These are phyloP conservation scores for Brachionus koreanus DNA, from an alignment of 1,140 invertebrate species.

Conservation along the genomic window DNA sequence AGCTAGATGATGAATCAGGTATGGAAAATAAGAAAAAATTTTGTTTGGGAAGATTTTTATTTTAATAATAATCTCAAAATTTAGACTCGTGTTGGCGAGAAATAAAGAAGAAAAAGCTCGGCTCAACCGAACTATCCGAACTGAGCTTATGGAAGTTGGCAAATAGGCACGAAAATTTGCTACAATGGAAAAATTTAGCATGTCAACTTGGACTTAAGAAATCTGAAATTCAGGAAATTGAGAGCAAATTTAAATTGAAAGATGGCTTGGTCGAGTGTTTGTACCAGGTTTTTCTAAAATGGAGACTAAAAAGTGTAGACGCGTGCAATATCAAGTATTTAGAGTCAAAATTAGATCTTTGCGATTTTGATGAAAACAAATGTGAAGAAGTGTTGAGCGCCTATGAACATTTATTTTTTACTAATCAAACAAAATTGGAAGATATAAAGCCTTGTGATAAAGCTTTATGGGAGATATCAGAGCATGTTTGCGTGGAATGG, in stretches of 20 bases:
- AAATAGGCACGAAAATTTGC: not conserved
- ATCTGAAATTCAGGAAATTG: slow-evolving; percentile 24
- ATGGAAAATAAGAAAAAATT: not conserved
- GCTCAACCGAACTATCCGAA: not conserved
- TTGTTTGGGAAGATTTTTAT: not conserved
- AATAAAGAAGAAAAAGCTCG: not conserved
- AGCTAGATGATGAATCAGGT: not conserved
- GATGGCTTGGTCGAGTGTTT: slow-evolving; percentile 37
- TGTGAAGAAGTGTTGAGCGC: not conserved
- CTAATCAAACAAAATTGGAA: not conserved
- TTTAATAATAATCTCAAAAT: not conserved
- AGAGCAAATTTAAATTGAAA: not conserved
- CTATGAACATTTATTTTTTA: not conserved
- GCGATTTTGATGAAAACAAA: not conserved
- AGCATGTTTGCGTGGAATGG: not conserved
- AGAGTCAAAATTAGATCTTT: not conserved
- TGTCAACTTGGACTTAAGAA: not conserved
- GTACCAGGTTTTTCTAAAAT: slow-evolving; percentile 20
- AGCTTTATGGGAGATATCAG: slow-evolving; percentile 25
- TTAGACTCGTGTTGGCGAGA: not conserved
- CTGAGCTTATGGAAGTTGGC: not conserved
- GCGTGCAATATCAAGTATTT: not conserved
- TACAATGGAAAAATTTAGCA: not conserved
- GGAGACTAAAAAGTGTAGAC: not conserved
- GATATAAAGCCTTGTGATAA: not conserved